Evolutionary conservation across 2,888 invertebrate genomes (phyloP), one percentile per base, ranked within the genome.

Genomic region (Chloroclysta siterata): DNA sequence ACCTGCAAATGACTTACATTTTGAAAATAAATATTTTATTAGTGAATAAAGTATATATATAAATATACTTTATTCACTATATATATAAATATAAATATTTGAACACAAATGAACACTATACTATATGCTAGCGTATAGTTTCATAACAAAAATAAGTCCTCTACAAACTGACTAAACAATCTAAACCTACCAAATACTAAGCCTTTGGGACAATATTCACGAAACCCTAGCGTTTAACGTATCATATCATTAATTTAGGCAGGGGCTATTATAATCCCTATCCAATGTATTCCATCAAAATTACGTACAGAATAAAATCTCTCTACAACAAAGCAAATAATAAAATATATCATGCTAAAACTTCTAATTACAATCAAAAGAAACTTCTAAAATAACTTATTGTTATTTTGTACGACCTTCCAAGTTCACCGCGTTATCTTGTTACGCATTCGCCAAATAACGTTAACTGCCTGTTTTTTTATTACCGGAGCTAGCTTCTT

Each of bases 401-500:
- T 48, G 36, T 42, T 8, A 44, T 53, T 60, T 53, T 52, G 63
- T 65, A 70, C 57, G 63, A 70, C 66, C 66, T 71, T 61, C 48
- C 17, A 5, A 61, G 33, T 61, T 60, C 64, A 48, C 52, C 47
- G 15, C 54, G 57, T 47, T 41, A 57, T 58, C 61, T 61, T 62
- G 58, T 65, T 61, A 61, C 65, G 58, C 53, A 17, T 58, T 61
- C 61, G 58, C 46, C 47, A 42, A 51, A 66, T 57, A 62, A 53
- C 48, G 28, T 47, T 61, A 44, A 58, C 50, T 44, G n/a, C 15
- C 10, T n/a, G 41, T 29, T 29, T 50, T 36, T 33, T 17, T 29
- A 44, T 58, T 33, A 17, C 11, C 29, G 50, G 11, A 39, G 33
- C 33, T 42, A 13, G 14, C 2, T 7, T 36, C 10, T 36, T 14